Percentiles rank a stretch among this genome's conserved stretches.
These are phyloP conservation scores for Chydorus sphaericus DNA, from an alignment of 2,888 invertebrate genomes.

Conservation along the genomic window DNA sequence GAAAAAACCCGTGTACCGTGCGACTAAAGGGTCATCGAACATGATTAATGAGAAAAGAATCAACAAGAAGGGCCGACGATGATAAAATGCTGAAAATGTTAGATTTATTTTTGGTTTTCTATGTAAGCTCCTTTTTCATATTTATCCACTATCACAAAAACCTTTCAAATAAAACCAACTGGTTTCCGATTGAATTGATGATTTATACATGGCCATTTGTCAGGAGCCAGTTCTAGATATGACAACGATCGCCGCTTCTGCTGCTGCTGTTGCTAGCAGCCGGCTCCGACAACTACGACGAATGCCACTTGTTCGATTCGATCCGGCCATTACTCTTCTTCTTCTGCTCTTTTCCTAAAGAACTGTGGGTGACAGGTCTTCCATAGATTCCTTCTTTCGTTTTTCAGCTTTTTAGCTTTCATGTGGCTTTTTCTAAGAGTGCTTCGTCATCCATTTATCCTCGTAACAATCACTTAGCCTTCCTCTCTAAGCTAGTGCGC, in stretches of 20 bases:
- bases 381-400: not conserved
- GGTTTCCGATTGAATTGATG: too few species aligned
- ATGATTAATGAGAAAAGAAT: too few species aligned
- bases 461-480: not conserved
- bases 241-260: not conserved
- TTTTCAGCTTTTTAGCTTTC: not conserved
- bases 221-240: not conserved
- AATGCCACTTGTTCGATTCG: constrained; percentile 8
- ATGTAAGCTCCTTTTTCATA: too few species aligned
- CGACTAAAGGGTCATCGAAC: too few species aligned
- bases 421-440: too few species aligned
- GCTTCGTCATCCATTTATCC: not conserved
- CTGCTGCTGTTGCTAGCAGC: not conserved
- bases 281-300: constrained; percentile 1
- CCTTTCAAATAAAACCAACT: too few species aligned
- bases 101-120: too few species aligned
- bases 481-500: not conserved
- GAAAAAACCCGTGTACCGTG: too few species aligned
- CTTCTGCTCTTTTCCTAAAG: not conserved
- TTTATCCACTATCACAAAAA: too few species aligned
- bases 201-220: not conserved
- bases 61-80: too few species aligned
- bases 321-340: not conserved
- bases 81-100: too few species aligned
- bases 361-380: too few species aligned